Evolutionary conservation across 2,888 invertebrate genomes (phyloP), one percentile per base, ranked within the genome.

Genomic region (Epicampocera succincta): DNA sequence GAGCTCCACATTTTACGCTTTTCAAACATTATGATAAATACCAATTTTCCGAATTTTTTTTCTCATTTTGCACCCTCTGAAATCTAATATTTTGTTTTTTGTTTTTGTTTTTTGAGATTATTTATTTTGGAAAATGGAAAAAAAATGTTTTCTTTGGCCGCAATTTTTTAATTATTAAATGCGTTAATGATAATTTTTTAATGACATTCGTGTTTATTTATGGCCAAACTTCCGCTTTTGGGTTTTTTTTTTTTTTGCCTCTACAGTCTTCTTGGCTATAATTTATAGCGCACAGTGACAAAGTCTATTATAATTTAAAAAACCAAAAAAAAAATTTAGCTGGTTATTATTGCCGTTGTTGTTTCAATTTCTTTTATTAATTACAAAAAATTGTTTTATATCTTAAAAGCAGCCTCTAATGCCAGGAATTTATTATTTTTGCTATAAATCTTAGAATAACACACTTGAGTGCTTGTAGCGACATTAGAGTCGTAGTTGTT

Each of bases 141-240:
- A 50, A 42, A 29, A 52, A 44, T 1, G n/a, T 19, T 13, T 40
- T 33, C 29, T 56, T 63, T 68, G n/a, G 15, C 17, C 69, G 61
- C 81, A 73, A 81, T 50, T 87, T 88, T 89, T 89, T 89, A 89
- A 89, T 89, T 89, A 89, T 87, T 86, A 89, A 89, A 89, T 87
- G 89, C 87, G 86, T 89, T 88, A 88, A 89, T 89, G 88, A 89
- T 87, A 89, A 87, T 87, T 86, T 88, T 87, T 86, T 84, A 77
- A 75, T 79, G 78, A 81, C 71, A 68, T 65, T 69, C 73, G 46
- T 66, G 80, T 78, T 83, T 83, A 80, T 74, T 72, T 75, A 76
- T 80, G 76, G 46, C 71, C 69, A 48, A 73, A 79, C 85, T 84
- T 84, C 84, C 84, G 84, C 9, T 33, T 8, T 61, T n/a, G n/a